Evolutionary conservation across 2,113 vertebrate genomes (phyloP).

Genomic region (Platichthys stellatus): DNA sequence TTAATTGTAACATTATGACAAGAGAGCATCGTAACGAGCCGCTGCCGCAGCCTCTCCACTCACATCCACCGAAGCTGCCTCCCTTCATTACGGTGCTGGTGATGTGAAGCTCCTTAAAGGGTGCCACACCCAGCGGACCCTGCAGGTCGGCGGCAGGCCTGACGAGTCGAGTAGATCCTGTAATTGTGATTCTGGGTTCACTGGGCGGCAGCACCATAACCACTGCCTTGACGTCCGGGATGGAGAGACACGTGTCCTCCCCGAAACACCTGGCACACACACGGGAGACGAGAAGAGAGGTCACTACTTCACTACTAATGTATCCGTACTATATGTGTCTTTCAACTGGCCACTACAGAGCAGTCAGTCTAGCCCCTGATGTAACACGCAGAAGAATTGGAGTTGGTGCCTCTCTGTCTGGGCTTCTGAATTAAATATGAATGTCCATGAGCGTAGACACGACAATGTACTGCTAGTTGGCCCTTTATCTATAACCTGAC

Average conservation of each 20-base stretch:
- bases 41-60: constrained; percentile 23
- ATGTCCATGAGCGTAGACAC: too few relatives aligned
- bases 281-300: not conserved
- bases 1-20: not conserved
- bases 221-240: constrained; percentile 90
- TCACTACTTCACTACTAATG: not conserved
- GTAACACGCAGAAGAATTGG: too few relatives aligned
- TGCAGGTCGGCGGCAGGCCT: constrained; percentile 87
- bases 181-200: constrained; percentile 94
- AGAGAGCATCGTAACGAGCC: not conserved
- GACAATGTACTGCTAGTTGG: too few relatives aligned
- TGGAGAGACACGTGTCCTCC: constrained; percentile 92
- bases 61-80: constrained; percentile 80
- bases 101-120: constrained; percentile 87
- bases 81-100: constrained; percentile 84
- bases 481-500: too few relatives aligned
- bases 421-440: too few relatives aligned
- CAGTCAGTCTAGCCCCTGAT: not conserved
- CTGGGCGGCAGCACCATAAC: constrained; percentile 93
- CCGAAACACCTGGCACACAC: constrained; percentile 89
- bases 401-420: too few relatives aligned
- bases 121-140: constrained; percentile 84
- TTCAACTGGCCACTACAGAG: not conserved
- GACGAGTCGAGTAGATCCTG: constrained; percentile 88
- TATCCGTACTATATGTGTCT: too few relatives aligned